Evolutionary conservation across 1,140 invertebrate species (phyloP).

Genomic region (Sycophila sp.): DNA sequence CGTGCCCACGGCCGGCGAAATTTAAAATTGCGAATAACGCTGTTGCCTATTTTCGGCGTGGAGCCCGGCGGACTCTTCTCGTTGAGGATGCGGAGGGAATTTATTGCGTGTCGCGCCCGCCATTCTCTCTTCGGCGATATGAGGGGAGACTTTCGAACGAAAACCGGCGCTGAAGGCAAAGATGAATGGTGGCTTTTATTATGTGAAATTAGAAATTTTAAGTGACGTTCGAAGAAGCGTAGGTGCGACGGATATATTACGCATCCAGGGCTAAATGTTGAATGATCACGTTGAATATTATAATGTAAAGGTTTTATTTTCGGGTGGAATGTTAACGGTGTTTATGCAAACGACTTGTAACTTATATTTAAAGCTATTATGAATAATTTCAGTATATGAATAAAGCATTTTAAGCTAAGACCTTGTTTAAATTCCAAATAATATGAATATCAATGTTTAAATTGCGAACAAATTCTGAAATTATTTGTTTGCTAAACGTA

Average conservation of each 20-base stretch:
- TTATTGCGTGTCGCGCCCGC: neutral
- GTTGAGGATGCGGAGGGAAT: neutral
- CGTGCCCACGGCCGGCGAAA: neutral
- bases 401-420: too few species aligned
- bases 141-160: too few species aligned
- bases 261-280: neutral
- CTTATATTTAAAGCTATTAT: too few species aligned
- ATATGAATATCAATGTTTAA: too few species aligned
- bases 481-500: too few species aligned
- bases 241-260: conserved; percentile 14
- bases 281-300: conserved; percentile 9
- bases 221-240: neutral
- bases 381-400: too few species aligned
- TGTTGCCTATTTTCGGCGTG: neutral
- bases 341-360: too few species aligned
- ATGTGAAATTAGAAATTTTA: conserved; percentile 19
- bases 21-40: conserved; percentile 4
- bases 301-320: neutral
- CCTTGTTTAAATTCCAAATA: too few species aligned
- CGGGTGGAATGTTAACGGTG: too few species aligned
- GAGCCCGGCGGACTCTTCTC: neutral
- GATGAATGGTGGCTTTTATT: conserved; percentile 29
- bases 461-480: too few species aligned
- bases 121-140: too few species aligned
- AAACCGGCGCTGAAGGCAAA: too few species aligned